Conservation (phyloP, 2,797 vertebrate genomes). For the Picus viridis region DNA sequence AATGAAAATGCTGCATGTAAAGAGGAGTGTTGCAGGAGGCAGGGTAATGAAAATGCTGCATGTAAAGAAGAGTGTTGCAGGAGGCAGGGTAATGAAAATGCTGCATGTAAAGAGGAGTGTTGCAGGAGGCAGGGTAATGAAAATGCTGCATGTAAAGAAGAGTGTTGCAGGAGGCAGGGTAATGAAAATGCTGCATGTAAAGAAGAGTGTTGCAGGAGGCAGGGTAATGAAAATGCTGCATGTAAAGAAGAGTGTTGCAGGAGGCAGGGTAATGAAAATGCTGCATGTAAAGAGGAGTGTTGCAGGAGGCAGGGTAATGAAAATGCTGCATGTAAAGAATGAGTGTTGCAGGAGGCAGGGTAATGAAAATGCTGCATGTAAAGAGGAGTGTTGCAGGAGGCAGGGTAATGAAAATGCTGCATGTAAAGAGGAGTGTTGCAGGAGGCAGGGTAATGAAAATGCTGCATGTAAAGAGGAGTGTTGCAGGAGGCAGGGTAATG, state of each 20-base stretch:
- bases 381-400: not conserved
- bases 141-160: not conserved
- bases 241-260: not conserved
- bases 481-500: too few relatives aligned
- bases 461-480: not conserved
- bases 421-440: not conserved
- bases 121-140: not conserved
- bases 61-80: not conserved
- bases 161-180: too few relatives aligned
- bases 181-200: not conserved
- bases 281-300: not conserved
- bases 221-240: not conserved
- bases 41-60: not conserved
- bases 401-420: not conserved
- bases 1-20: not conserved
- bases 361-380: not conserved
- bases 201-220: not conserved
- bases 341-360: too few relatives aligned
- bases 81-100: not conserved
- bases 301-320: not conserved
- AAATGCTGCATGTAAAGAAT: not conserved
- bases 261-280: not conserved
- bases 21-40: not conserved
- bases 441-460: not conserved
- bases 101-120: not conserved